phyloP scores from a whole-genome alignment of 2,113 vertebrate species.

The Eurystomus gularis region DNA sequence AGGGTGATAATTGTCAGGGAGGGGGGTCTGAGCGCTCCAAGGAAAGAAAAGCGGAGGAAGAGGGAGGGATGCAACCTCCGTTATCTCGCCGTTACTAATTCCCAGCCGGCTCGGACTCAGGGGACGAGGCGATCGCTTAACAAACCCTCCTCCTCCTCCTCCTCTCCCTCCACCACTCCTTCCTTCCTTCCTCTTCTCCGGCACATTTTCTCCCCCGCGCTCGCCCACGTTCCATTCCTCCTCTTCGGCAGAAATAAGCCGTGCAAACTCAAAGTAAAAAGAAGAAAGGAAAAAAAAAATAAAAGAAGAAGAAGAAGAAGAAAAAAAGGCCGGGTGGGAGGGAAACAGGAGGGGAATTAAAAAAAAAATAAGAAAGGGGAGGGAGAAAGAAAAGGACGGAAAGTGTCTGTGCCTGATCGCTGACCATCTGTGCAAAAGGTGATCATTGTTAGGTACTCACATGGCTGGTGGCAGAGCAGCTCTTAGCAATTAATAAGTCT shows the following conservation, averaged over 20 bases:
- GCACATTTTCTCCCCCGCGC: constrained; percentile 42
- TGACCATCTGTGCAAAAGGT: constrained; percentile 53
- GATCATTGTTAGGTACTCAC: constrained; percentile 76
- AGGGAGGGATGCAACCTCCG: constrained; percentile 21
- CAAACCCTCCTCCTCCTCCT: constrained; percentile 7
- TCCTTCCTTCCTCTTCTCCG: constrained; percentile 29
- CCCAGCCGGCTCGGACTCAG: constrained; percentile 23
- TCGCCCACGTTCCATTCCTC: constrained; percentile 33
- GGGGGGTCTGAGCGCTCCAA: neutral
- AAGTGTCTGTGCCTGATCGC: constrained; percentile 7
- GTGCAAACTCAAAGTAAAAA: constrained; percentile 21
- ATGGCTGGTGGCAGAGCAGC: constrained; percentile 67
- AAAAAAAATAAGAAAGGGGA: neutral
- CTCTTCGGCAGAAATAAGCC: constrained; percentile 3
- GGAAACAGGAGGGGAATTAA: neutral
- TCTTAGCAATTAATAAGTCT: constrained; percentile 58
- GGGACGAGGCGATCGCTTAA: constrained; percentile 52
- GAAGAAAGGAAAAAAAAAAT: too few relatives aligned
- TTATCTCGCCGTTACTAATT: constrained; percentile 42
- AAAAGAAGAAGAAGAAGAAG: too few relatives aligned
- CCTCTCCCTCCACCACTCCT: constrained; percentile 35
- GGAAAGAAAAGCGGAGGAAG: neutral
- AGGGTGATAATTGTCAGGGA: neutral
- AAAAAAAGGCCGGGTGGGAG: neutral
- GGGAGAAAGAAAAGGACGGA: constrained; percentile 19